Evolutionary conservation across 2,797 vertebrate species (phyloP).

Genomic region (Perodicticus potto): DNA sequence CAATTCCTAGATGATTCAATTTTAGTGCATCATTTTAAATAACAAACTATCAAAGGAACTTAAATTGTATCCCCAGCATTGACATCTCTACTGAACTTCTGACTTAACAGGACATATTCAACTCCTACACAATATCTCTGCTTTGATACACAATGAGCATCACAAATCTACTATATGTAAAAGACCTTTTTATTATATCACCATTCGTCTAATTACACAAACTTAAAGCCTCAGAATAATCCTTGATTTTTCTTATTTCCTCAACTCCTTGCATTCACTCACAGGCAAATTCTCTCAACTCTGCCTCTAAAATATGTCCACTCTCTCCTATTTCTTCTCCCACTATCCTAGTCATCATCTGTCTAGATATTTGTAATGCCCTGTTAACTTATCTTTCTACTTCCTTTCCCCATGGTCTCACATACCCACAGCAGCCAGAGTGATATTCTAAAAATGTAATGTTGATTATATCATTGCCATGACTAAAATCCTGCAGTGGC

Average conservation of each 20-base stretch:
- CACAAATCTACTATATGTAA: not conserved
- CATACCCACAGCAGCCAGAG: not conserved
- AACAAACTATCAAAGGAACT: not conserved
- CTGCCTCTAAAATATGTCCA: slow-evolving; percentile 23
- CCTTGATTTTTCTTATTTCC: not conserved
- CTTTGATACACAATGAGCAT: not conserved
- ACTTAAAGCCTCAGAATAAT: not conserved
- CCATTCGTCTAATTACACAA: not conserved
- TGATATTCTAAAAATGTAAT: not conserved
- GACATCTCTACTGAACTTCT: not conserved
- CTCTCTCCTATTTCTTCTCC: not conserved
- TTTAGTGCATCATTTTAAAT: not conserved
- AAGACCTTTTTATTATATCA: not conserved
- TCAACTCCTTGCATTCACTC: not conserved
- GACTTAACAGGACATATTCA: not conserved
- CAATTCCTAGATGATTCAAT: not conserved
- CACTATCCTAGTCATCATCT: not conserved
- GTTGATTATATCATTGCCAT: not conserved
- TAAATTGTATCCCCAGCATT: not conserved
- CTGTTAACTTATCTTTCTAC: not conserved
- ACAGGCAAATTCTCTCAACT: not conserved
- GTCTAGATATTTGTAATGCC: not conserved
- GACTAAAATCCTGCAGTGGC: not conserved
- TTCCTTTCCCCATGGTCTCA: not conserved
- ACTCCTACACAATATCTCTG: not conserved